Evolutionary conservation across 2,113 vertebrate species (phyloP).

Genomic region (Scopus umbretta): DNA sequence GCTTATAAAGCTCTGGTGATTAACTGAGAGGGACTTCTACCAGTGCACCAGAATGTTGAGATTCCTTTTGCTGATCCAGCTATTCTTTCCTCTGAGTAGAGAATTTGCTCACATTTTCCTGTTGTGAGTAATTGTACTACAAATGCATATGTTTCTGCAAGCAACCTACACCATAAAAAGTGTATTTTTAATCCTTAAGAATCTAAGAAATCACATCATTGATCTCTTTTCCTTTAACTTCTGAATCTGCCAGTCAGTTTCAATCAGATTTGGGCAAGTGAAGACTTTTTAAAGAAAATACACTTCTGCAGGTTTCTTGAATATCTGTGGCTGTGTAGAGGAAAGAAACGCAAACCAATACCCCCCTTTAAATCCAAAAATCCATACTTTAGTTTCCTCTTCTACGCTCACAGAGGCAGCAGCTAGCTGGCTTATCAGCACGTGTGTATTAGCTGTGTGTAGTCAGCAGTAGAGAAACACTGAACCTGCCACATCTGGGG

Average conservation of each 20-base stretch:
- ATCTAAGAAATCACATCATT: not conserved
- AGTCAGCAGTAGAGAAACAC: not conserved
- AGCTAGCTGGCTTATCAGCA: not conserved
- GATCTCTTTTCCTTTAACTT: not conserved
- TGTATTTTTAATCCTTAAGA: not conserved
- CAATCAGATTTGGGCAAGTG: not conserved
- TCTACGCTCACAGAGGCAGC: not conserved
- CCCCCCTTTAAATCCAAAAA: not conserved
- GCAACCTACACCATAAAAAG: not conserved
- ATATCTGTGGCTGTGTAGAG: not conserved
- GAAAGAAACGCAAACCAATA: not conserved
- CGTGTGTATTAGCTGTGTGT: not conserved
- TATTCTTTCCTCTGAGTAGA: not conserved
- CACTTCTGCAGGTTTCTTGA: not conserved
- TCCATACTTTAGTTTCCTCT: not conserved
- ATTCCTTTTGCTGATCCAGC: not conserved
- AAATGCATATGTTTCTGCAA: not conserved
- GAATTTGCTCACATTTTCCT: not conserved
- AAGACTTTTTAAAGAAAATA: not conserved
- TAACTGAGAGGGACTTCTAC: not conserved
- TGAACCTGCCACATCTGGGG: not conserved
- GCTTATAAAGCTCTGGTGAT: not conserved
- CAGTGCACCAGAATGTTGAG: not conserved
- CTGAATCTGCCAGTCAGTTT: not conserved
- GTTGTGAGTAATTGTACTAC: not conserved